A percentile compares a stretch with the other conserved stretches of the same genome.
Evolutionary conservation across 2,888 invertebrate genomes (phyloP).

Genomic region (Drosophila algonquin): DNA sequence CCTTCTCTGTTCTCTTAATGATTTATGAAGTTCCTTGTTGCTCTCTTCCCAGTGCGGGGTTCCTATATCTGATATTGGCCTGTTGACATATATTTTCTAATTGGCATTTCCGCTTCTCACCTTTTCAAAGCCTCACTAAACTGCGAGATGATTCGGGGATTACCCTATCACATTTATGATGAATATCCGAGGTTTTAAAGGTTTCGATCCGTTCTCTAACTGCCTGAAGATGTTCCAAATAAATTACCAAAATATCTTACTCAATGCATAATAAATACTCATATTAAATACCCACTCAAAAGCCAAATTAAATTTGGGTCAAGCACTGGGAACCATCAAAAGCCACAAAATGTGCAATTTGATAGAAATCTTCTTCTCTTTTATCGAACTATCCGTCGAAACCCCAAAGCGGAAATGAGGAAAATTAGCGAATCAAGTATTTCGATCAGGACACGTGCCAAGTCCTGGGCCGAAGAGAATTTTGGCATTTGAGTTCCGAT

Average conservation of each 20-base stretch:
- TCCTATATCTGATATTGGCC: conserved; percentile 51
- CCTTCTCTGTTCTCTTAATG: conserved; percentile 41
- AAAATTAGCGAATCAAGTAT: conserved; percentile 55
- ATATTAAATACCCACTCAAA: conserved; percentile 13
- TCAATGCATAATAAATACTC: background rate
- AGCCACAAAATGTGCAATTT: conserved; percentile 59
- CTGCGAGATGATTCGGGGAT: background rate
- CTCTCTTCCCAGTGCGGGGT: conserved; percentile 21
- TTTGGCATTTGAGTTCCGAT: conserved; percentile 36
- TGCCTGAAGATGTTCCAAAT: background rate
- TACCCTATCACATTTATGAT: background rate
- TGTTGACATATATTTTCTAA: conserved; percentile 74
- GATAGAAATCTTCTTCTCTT: conserved; percentile 42
- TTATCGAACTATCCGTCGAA: conserved; percentile 38
- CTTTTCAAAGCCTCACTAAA: conserved; percentile 21
- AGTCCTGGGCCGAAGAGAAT: conserved; percentile 20
- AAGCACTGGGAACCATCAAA: conserved; percentile 15
- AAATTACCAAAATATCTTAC: conserved; percentile 1
- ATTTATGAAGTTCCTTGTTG: conserved; percentile 23
- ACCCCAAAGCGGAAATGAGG: conserved; percentile 57
- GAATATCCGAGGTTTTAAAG: background rate
- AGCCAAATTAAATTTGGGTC: conserved; percentile 25
- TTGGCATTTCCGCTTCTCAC: conserved; percentile 65
- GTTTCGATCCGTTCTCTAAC: background rate
- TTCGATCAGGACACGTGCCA: conserved; percentile 32